Base-by-base conservation (phyloP, 1,140 invertebrate species). In the Papilio helenus region DNA sequence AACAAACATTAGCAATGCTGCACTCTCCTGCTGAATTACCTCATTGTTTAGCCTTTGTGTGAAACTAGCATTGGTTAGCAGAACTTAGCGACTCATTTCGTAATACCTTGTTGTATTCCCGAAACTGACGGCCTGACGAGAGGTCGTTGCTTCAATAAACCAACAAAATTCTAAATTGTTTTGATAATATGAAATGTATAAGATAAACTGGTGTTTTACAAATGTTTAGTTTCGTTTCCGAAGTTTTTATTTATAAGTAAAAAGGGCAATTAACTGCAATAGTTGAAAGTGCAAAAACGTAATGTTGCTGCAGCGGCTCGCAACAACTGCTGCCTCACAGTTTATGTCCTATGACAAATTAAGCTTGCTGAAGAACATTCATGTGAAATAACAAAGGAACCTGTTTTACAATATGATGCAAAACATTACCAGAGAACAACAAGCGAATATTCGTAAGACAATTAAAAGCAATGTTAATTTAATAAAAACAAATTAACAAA, bases 211-310 rank as follows among this genome's bases (percentile, higher is more conserved):
- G 34, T 39, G 34, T 39, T 39, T 39, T 39, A 8, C 7, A 39
- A 39, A 39, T 39, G 7, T 39, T 39, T 39, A 55, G 51, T 55
- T 55, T 18, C 7, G 51, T 55, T 55, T 20, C 5, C 8, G 20
- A 55, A 55, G 51, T 55, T 55, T 20, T 55, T 55, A 55, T 55
- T 1, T 55, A 55, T n/a, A 61, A 26, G 26, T 7, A 61, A 61
- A 61, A 61, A 61, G 10, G 8, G 16, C 20, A 26, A n/a, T 61
- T n/a, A 26, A 61, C 10, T 23, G 12, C 10, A 61, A 26, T 61
- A 26, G 58, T 61, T 61, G 58, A 29, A 61, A 58, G 20, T 58
- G n/a, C 58, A 61, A 61, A 26, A 61, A 20, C 55, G 55, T 61
- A 61, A 61, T 61, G 55, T 61, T 61, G 2, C 8, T 12, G 55